Percentiles rank a stretch among this genome's conserved stretches.
These are phyloP conservation scores for Leptocoma aspasia DNA, from an alignment of 2,113 vertebrate genomes.

Conservation along the genomic window DNA sequence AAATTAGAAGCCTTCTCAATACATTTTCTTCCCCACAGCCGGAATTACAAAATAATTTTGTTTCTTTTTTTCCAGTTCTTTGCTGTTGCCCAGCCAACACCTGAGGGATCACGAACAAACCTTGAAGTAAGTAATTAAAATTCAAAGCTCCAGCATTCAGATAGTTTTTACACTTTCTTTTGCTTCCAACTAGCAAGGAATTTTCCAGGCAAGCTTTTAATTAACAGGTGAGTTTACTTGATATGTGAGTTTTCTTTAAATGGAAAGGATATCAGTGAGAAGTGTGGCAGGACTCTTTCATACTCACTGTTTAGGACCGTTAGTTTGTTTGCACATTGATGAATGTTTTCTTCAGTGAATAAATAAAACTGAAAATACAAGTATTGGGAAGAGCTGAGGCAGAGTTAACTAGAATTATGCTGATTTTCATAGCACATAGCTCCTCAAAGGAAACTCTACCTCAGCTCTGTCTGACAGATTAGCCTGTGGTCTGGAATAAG, in stretches of 20 bases:
- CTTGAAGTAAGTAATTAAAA: constrained; percentile 77
- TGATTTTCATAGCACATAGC: not conserved
- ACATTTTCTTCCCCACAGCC: constrained; percentile 20
- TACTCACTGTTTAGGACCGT: constrained; percentile 33
- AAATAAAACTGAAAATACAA: constrained; percentile 47
- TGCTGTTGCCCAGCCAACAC: constrained; percentile 62
- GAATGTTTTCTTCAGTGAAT: constrained; percentile 43
- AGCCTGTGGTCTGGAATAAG: not conserved
- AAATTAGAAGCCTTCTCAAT: constrained; percentile 50
- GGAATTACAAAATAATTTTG: constrained; percentile 57
- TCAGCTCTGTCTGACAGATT: not conserved
- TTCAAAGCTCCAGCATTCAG: constrained; percentile 75
- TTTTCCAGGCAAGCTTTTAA: constrained; percentile 76
- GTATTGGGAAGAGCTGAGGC: constrained; percentile 27
- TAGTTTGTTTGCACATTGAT: constrained; percentile 62
- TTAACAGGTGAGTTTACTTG: constrained; percentile 80
- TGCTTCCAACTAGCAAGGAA: constrained; percentile 72
- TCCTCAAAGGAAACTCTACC: not conserved
- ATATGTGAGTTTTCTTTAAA: constrained; percentile 69
- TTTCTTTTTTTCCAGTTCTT: constrained; percentile 47
- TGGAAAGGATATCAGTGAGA: constrained; percentile 40
- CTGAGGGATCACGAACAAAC: constrained; percentile 52
- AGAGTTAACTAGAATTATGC: not conserved
- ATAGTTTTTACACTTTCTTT: constrained; percentile 72
- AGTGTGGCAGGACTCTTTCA: constrained; percentile 20